Conservation (phyloP, 2,888 invertebrate genomes). For the Drosophila antonietae region DNA sequence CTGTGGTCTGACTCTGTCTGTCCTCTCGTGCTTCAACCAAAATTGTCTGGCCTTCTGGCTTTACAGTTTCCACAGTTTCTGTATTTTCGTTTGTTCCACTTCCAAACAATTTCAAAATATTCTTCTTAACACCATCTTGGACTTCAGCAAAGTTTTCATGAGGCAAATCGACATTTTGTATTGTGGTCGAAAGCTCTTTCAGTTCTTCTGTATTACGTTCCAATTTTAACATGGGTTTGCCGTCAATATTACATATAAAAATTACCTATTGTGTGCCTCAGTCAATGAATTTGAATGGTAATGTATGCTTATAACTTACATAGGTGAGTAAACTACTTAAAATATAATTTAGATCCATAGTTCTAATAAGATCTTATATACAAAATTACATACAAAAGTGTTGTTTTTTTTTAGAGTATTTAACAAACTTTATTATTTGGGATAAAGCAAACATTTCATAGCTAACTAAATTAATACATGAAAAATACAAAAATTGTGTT, state of each 20-base stretch:
- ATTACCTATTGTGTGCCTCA: background rate
- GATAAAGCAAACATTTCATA: background rate
- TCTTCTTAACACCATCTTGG: background rate
- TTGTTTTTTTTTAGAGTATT: background rate
- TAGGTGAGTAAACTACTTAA: background rate
- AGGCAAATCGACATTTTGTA: background rate
- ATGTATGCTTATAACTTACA: background rate
- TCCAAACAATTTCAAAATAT: background rate
- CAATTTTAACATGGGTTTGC: background rate
- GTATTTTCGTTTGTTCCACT: background rate
- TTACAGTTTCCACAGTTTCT: no score
- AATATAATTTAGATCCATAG: constrained; percentile 8
- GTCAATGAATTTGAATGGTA: no score
- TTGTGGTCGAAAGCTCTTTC: background rate
- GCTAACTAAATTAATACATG: background rate
- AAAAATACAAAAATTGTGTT: no score
- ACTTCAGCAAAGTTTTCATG: background rate
- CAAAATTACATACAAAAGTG: background rate
- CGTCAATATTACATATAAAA: background rate
- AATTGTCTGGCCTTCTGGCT: background rate
- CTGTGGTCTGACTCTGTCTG: background rate
- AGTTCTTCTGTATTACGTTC: background rate
- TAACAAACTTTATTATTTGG: background rate
- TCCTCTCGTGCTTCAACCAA: no score
- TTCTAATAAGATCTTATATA: background rate